A percentile compares a stretch with the other conserved stretches of the same genome.
Conservation (phyloP, 2,888 invertebrate genomes). For the Aphodius granarius region DNA sequence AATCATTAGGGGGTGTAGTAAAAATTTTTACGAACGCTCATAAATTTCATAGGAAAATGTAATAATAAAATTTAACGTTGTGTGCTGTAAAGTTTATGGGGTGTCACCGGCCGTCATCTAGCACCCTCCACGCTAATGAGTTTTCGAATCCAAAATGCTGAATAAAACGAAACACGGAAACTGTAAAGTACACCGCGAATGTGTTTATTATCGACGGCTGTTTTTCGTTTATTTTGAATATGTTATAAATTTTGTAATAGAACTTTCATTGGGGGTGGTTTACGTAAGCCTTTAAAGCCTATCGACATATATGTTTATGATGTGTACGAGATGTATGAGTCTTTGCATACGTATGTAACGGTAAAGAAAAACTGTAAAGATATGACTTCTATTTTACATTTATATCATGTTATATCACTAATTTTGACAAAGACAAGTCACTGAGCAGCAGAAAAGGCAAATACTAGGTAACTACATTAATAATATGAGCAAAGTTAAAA, state of each 20-base stretch:
- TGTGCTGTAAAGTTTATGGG: conserved; percentile 9
- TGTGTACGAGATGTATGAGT: too few species aligned
- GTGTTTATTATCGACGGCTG: not conserved
- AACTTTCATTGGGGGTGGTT: not conserved
- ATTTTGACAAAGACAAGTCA: too few species aligned
- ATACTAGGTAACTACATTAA: too few species aligned
- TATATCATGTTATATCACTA: too few species aligned
- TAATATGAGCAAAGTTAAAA: too few species aligned
- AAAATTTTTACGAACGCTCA: not conserved
- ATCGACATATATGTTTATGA: too few species aligned
- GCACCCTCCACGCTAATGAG: not conserved
- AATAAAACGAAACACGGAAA: not conserved
- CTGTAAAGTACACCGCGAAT: not conserved
- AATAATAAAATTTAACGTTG: conserved; percentile 12
- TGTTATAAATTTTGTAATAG: not conserved
- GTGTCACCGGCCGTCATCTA: conserved; percentile 8
- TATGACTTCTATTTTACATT: too few species aligned
- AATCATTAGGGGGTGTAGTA: conserved; percentile 1
- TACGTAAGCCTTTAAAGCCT: too few species aligned
- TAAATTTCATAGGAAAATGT: conserved; percentile 10
- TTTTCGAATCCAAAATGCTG: not conserved
- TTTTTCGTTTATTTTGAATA: not conserved
- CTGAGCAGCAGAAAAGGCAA: too few species aligned
- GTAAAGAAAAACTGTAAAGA: too few species aligned
- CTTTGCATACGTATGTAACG: too few species aligned